Evolutionary conservation across 2,888 invertebrate genomes (phyloP), one percentile per base, ranked within the genome.

Genomic region (Schizotus pectinicornis): DNA sequence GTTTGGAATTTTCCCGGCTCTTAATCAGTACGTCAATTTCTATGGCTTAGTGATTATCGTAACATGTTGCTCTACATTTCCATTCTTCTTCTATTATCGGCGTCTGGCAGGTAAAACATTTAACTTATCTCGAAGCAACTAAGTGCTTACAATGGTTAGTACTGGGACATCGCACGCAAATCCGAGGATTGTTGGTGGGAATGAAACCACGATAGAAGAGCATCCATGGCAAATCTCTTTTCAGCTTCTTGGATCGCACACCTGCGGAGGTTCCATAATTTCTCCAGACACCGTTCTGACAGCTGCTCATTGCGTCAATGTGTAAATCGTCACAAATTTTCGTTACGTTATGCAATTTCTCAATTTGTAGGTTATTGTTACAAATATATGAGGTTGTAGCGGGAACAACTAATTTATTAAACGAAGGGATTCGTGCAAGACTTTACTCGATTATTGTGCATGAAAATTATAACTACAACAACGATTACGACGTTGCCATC

Each of bases 131-230:
- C 2, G 3, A 22, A 22, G 2, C 22, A 22, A 22, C 22, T 5
- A 22, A n/a, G n/a, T n/a, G n/a, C 22, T 22, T 22, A 22, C 22
- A 22, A 22, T 3, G 5, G 22, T 22, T 22, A 22, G 22, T 22
- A 12, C 11, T 36, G n/a, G 8, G 34, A 12, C 22, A 36, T 32
- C 36, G 1, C 54, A 38, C 6, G 38, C 45, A 2, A 31, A 50
- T 38, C 45, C 50, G 7, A 64, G 69, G 38, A 73, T 73, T 43
- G 62, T 73, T 31, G 70, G 71, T 13, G 73, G 73, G 32, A 42
- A 52, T 36, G 57, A 50, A 13, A 64, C 64, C 6, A 63, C 63
- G 6, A 69, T 73, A 11, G 64, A 63, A 43, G 56, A 60, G 3
- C 52, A 50, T 47, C 63, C 63, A 8, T 70, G 64, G 49, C 52